Evolutionary conservation across 2,797 vertebrate genomes (phyloP), one percentile per base, ranked within the genome.

Genomic region (Sebastes oblongus): DNA sequence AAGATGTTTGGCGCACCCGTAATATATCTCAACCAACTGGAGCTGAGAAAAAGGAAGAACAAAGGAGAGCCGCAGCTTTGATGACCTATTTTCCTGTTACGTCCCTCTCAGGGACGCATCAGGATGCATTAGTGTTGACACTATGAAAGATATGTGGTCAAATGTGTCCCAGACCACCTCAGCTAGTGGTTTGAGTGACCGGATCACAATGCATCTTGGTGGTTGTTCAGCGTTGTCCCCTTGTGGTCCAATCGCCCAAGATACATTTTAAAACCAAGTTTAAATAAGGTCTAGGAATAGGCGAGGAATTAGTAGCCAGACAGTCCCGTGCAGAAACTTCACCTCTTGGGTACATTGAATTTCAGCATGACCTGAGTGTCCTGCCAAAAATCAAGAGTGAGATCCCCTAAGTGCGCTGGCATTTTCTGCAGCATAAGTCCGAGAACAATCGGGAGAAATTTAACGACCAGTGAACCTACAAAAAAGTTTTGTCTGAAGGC

Each of bases 381-480:
- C 42, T 64, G 56, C 56, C 25, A 74, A 74, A 42, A 42, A 0
- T 42, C 14, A 0, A 22, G 9, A n/a, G 1, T 30, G 30, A 30
- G 30, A 30, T 30, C 30, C 30, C 2, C 1, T 30, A 14, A 50
- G 46, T 50, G 46, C 18, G 7, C 0, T 8, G 46, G 46, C 46
- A 8, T 50, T 50, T 20, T 50, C 46, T 50, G 46, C 14, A 7
- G 39, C 39, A 39, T 6, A 22, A n/a, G 20, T 20, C 18, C 1
- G 9, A 54, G 42, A 46, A 46, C 42, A 54, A 54, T 54, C 20
- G n/a, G n/a, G 1, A 54, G 50, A 54, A 54, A 54, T 54, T 22
- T 0, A 1, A 54, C 9, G 0, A 18, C 6, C 0, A 46, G 42
- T 0, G 6, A 46, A 46, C 42, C 39, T 42, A 16, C 39, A 42